Base-by-base conservation (phyloP, 2,797 vertebrate genomes). In the Manis javanica region DNA sequence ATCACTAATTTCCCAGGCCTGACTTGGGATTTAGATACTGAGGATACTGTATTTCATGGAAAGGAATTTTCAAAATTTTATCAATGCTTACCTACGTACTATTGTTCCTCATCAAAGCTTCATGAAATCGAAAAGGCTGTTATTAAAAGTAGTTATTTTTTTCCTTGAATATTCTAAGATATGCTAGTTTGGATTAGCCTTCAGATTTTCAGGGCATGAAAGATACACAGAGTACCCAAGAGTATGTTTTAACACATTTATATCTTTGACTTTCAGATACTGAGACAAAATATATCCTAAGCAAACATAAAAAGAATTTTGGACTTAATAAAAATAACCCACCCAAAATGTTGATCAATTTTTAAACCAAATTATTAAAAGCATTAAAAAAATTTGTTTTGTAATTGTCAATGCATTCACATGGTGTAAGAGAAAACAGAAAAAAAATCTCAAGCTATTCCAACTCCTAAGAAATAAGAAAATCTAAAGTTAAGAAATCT, bases 341-440 rank as follows among this genome's bases (percentile, higher is more conserved):
- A 84, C 71, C 24, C 37, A 37, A 37, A 37, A 84, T 21, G 42
- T 37, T 21, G 53, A 71, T 82, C 46, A 82, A 89, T 69, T 94
- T 95, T 95, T 88, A 93, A 87, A 63, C n/a, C 63, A 92, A 91
- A 94, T 94, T 94, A 66, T 93, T 95, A 83, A 89, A 93, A 86
- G 24, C 46, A 94, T 57, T 94, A 57, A 90, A 82, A 84, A 75
- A 82, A 83, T 39, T 81, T 23, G 39, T 31, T 90, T 90, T 79
- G 10, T 69, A 95, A 57, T 61, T 88, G 26, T 86, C 77, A 96
- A 93, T 72, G 39, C 15, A 95, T 82, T 87, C 64, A 74, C 3
- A 1, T 68, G 46, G 19, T 51, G 10, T 61, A 90, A 89, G 49
- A 79, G 64, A 72, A 37, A 91, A 91, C 37, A 92, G 69, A 86